Base-by-base conservation (phyloP, 2,888 invertebrate species). In the Argyresthia albistria region DNA sequence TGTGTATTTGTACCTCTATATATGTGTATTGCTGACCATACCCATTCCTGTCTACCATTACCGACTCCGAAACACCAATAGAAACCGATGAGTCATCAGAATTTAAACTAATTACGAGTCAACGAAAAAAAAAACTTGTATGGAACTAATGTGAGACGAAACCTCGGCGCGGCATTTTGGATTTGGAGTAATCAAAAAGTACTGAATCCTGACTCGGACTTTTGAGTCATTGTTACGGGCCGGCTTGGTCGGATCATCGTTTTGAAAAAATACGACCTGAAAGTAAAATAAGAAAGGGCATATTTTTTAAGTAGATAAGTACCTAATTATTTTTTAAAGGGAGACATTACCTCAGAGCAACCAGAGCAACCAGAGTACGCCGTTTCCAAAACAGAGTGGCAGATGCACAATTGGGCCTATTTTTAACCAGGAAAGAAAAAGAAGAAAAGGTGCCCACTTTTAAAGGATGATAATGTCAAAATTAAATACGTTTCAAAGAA, bases 1-100 rank as follows among this genome's bases (percentile, higher is more conserved):
- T 15, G 10, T 15, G 10, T 15, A 45, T 45, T 45, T 15, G 10
- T 15, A 45, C 14, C 14, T 14, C 10, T 16, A 25, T 35, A 37
- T 12, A 43, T 9, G 52, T 52, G n/a, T 36, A 36, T 51, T 42
- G 47, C 50, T 43, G 39, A 57, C 53, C 48, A 36, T 51, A 46
- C 52, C 15, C 35, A 64, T 61, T 68, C 64, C 60, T 62, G 61
- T 61, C 59, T 64, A 71, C 71, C 55, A 79, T 78, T 76, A 78
- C 65, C 58, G 60, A 57, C 60, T 56, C 59, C 63, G 66, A 42
- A 51, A 50, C 55, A 52, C 79, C 78, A 86, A 87, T 87, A 84
- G 86, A 84, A 77, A 69, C 65, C 63, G 65, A 72, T 86, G 87
- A 87, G 68, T 84, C 84, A 84, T 82, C 87, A 80, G 68, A 79